Conservation (phyloP, 30 jellyfish, hydroid and myxozoan species). For the Phacellophora camtschatica region DNA sequence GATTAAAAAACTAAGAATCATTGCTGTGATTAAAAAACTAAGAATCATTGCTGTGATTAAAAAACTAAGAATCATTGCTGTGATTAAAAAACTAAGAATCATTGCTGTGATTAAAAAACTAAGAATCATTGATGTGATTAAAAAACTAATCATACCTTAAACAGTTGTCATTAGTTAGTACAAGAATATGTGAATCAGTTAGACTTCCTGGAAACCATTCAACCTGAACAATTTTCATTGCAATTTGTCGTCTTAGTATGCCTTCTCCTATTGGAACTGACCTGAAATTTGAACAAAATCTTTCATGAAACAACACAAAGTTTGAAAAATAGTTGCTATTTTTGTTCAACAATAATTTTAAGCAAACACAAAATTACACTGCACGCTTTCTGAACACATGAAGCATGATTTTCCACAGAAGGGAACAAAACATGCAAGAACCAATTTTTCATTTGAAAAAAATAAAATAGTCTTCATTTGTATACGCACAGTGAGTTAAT, state of each 20-base stretch:
- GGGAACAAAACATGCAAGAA: too few species aligned
- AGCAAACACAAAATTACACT: too few species aligned
- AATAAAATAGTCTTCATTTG: too few species aligned
- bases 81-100: not conserved
- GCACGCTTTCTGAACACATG: too few species aligned
- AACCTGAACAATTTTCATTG: constrained; percentile 36
- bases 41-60: too few species aligned
- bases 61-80: not conserved
- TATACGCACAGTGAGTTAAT: too few species aligned
- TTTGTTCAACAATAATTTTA: too few species aligned
- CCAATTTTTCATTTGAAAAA: too few species aligned
- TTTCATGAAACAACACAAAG: not conserved
- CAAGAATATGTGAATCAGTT: constrained; percentile 47
- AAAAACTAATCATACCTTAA: constrained; percentile 41
- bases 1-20: too few species aligned
- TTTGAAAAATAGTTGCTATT: not conserved
- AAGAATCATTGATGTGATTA: not conserved
- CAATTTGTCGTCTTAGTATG: constrained; percentile 36
- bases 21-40: too few species aligned
- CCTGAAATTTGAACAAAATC: constrained; percentile 8
- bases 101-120: not conserved
- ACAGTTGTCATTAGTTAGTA: constrained; percentile 81
- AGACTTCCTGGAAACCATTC: constrained; percentile 85
- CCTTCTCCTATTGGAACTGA: constrained; percentile 54
- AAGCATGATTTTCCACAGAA: too few species aligned